These are phyloP conservation scores for Grus americana DNA, from an alignment of 2,113 vertebrate genomes.

Conservation along the genomic window DNA sequence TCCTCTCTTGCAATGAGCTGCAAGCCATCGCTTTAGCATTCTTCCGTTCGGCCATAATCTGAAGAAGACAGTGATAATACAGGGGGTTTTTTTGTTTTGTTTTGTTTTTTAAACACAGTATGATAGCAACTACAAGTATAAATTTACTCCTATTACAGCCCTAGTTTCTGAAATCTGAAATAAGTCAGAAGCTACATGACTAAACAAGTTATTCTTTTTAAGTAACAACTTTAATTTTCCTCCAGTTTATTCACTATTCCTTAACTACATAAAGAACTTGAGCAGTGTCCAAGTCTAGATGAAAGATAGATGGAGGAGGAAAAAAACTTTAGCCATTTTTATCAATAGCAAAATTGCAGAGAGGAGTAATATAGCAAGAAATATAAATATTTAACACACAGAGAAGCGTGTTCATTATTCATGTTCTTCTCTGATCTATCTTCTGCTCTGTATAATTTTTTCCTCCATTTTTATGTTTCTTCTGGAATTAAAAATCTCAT, in stretches of 20 bases:
- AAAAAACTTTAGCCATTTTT: not conserved
- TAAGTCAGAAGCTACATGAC: not conserved
- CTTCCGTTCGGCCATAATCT: constrained; percentile 99
- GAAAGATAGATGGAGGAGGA: not conserved
- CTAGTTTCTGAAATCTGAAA: not conserved
- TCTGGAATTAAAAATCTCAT: not conserved
- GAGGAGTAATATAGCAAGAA: not conserved
- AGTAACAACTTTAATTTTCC: not conserved
- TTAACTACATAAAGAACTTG: not conserved
- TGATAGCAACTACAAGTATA: not conserved
- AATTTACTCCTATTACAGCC: not conserved
- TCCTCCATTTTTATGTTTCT: not conserved
- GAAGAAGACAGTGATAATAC: not conserved
- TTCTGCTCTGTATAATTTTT: not conserved
- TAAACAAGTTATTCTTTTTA: not conserved
- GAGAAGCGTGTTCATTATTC: not conserved
- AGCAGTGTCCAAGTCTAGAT: not conserved
- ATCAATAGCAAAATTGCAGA: not conserved
- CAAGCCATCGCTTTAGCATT: constrained; percentile 91
- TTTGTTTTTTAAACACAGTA: not conserved
- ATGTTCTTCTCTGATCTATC: not conserved
- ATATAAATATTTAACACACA: not conserved
- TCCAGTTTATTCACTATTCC: not conserved
- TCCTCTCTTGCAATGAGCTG: constrained; percentile 83
- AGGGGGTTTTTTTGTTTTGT: not conserved